A percentile compares a stretch with the other conserved stretches of the same genome.
These are phyloP conservation scores for Probaryconus sp. DNA, from an alignment of 1,140 invertebrate genomes.

Conservation along the genomic window DNA sequence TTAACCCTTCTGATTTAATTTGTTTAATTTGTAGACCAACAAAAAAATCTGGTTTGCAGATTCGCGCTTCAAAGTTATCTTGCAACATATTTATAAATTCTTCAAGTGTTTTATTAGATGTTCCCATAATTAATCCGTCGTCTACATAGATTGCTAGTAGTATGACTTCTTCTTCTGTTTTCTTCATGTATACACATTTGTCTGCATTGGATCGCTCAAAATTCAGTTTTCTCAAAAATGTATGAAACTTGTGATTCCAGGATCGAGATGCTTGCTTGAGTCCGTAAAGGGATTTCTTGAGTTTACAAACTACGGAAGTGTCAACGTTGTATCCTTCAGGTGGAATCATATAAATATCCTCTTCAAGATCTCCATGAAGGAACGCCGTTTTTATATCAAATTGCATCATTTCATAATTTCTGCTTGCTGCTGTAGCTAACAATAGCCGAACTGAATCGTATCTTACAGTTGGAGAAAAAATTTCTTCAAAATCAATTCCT, in stretches of 20 bases:
- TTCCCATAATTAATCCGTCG: too few species aligned
- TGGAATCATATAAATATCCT: constrained; percentile 72
- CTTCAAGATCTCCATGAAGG: constrained; percentile 61
- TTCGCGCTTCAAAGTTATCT: too few species aligned
- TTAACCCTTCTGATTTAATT: too few species aligned
- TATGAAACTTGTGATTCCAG: constrained; percentile 54
- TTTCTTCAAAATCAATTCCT: constrained; percentile 62
- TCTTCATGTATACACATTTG: constrained; percentile 8
- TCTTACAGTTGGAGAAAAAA: constrained; percentile 56
- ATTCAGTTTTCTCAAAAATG: constrained; percentile 15
- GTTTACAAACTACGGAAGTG: constrained; percentile 10
- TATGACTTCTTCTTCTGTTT: too few species aligned
- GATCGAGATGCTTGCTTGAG: constrained; percentile 63
- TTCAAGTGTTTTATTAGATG: too few species aligned
- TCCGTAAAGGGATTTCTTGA: constrained; percentile 65
- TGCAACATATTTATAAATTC: too few species aligned
- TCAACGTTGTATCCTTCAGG: constrained; percentile 45
- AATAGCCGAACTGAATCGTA: constrained; percentile 55
- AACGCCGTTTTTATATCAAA: constrained; percentile 66
- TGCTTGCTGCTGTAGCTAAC: constrained; percentile 21
- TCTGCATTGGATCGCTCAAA: constrained; percentile 32
- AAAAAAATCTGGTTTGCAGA: too few species aligned
- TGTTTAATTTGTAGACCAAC: too few species aligned
- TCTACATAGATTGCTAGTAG: too few species aligned
- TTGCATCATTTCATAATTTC: constrained; percentile 65